phyloP scores from a whole-genome alignment of 2,797 vertebrate species.

The Iguana delicatissima region DNA sequence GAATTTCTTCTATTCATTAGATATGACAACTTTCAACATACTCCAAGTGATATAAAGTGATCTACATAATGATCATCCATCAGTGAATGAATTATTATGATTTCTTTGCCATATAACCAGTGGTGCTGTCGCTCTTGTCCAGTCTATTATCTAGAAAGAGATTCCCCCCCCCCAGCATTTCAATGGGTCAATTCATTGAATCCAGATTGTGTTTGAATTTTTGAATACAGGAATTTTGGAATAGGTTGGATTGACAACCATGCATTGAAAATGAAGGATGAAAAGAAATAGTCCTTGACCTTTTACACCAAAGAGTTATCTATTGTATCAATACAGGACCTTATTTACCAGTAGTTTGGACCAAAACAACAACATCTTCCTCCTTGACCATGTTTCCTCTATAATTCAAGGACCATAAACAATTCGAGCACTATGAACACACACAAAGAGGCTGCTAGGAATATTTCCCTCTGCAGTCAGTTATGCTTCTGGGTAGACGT shows the following conservation, averaged over 20 bases:
- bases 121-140: conserved; percentile 19
- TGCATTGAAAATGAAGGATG: neutral
- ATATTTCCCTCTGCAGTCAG: neutral
- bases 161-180: neutral
- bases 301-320: neutral
- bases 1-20: neutral
- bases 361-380: neutral
- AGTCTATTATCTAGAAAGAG: conserved; percentile 9
- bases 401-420: neutral
- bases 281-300: neutral
- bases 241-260: neutral
- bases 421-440: neutral
- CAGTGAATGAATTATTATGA: conserved; percentile 31
- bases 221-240: conserved; percentile 11
- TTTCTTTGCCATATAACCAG: conserved; percentile 30
- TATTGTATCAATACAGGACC: neutral
- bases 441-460: neutral
- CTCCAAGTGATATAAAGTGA: neutral
- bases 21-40: conserved; percentile 17
- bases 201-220: conserved; percentile 6
- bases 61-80: conserved; percentile 31
- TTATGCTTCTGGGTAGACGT: neutral
- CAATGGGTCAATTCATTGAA: conserved; percentile 28
- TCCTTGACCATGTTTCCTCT: neutral
- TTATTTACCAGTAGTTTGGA: neutral